Base-by-base conservation (phyloP, 2,888 invertebrate genomes). In the Capitulum mitella region DNA sequence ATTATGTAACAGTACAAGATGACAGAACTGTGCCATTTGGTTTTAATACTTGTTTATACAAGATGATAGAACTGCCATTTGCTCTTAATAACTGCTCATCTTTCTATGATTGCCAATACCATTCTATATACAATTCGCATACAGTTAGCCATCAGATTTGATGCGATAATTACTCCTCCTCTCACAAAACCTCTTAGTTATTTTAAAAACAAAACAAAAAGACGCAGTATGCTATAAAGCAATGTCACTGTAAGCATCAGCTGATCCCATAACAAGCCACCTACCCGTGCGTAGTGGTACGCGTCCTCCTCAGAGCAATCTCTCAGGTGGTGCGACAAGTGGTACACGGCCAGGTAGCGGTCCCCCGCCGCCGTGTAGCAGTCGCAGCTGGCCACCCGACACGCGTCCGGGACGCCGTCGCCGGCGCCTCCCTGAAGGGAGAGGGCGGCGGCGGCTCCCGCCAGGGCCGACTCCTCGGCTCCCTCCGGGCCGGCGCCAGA, bases 211-310 rank as follows among this genome's bases (percentile, higher is more conserved):
- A 61, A 75, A 76, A 22, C 74, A 80, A 76, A 77, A 26, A 1
- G 46, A 58, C 34, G 76, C 46, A 54, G 48, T 75, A 54, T 77
- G 87, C 89, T 87, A 54, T 22, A 54, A 5, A 26, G 26, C 3
- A 26, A 22, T 54, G 54, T 54, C 19, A 22, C 54, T n/a, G n/a
- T n/a, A n/a, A n/a, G n/a, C n/a, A n/a, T n/a, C n/a, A n/a, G n/a
- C n/a, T n/a, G n/a, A n/a, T n/a, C n/a, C n/a, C n/a, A n/a, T n/a
- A n/a, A n/a, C n/a, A n/a, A n/a, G n/a, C n/a, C 6, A n/a, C 58
- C 51, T 84, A 92, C 92, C 86, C 92, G 85, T 78, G 91, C 88
- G 85, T 93, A 93, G 82, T 91, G 90, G 81, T 90, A 89, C 79
- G 91, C 87, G 84, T 93, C 92, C 3, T 88, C 87, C 37, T 82